Evolutionary conservation across 2,888 invertebrate species (phyloP).

Genomic region (Silvanus unidentatus): DNA sequence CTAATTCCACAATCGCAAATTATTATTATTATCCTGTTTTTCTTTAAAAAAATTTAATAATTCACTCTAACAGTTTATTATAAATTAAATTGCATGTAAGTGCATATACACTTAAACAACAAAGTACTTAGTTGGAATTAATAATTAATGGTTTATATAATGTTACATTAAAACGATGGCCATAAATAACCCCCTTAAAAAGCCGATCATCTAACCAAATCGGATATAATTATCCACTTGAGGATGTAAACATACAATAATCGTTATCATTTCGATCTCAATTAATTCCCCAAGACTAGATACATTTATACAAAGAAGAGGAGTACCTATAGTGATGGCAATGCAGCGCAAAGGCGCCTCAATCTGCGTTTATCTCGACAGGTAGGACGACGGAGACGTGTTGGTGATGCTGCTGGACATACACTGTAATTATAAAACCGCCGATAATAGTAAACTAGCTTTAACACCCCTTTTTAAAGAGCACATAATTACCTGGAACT

Average conservation of each 20-base stretch:
- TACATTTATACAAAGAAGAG: constrained; percentile 4
- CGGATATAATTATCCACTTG: constrained; percentile 27
- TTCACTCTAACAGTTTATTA: too few species aligned
- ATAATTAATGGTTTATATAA: too few species aligned
- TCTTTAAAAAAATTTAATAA: too few species aligned
- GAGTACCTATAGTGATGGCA: not conserved
- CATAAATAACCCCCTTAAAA: not conserved
- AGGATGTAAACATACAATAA: constrained; percentile 25
- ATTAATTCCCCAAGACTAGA: constrained; percentile 24
- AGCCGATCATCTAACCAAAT: constrained; percentile 7
- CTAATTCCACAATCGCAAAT: too few species aligned
- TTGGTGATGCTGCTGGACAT: not conserved
- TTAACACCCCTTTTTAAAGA: constrained; percentile 6
- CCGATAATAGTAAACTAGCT: constrained; percentile 3
- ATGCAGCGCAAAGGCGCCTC: not conserved
- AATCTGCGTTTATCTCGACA: not conserved
- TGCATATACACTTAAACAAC: too few species aligned
- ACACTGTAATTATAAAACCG: constrained; percentile 2
- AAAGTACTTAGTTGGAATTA: too few species aligned
- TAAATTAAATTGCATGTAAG: too few species aligned
- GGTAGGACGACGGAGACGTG: not conserved
- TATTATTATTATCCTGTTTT: too few species aligned
- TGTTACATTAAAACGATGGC: not conserved
- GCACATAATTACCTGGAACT: constrained; percentile 9
- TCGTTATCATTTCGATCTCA: constrained; percentile 25